These are phyloP conservation scores for Xestia xanthographa DNA, from an alignment of 2,888 invertebrate species.

Conservation along the genomic window DNA sequence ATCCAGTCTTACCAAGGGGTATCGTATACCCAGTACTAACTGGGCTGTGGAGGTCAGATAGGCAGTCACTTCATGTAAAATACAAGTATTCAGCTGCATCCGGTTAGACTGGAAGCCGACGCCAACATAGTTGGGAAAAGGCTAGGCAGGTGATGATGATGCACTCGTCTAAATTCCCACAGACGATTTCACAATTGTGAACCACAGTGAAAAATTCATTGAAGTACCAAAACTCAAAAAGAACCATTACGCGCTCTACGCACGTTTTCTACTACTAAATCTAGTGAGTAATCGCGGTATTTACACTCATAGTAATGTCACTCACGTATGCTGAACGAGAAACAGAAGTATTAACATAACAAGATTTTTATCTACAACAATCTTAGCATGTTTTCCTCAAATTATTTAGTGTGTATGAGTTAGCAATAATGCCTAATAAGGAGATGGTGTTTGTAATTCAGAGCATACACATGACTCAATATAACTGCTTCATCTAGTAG, in stretches of 20 bases:
- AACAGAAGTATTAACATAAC: neutral
- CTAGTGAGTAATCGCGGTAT: neutral
- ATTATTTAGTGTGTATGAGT: neutral
- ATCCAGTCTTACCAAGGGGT: too few relatives aligned
- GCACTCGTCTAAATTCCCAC: too few relatives aligned
- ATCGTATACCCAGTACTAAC: too few relatives aligned
- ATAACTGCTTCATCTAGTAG: neutral
- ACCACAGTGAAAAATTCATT: neutral
- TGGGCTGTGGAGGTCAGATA: too few relatives aligned
- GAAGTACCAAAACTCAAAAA: too few relatives aligned
- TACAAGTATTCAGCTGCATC: too few relatives aligned
- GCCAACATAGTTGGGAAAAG: too few relatives aligned
- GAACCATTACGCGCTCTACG: neutral
- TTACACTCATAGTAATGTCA: slow-evolving; percentile 3
- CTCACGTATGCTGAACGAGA: slow-evolving; percentile 6
- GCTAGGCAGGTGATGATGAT: too few relatives aligned
- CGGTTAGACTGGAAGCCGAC: too few relatives aligned
- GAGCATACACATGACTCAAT: neutral
- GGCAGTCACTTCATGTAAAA: too few relatives aligned
- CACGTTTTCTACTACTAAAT: neutral
- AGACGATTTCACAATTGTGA: neutral
- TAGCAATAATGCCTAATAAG: neutral
- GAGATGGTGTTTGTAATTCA: neutral
- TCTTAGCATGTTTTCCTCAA: slow-evolving; percentile 11
- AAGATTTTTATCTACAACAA: neutral